Base-by-base conservation (phyloP, 2,797 vertebrate genomes). In the Coreius guichenoti region DNA sequence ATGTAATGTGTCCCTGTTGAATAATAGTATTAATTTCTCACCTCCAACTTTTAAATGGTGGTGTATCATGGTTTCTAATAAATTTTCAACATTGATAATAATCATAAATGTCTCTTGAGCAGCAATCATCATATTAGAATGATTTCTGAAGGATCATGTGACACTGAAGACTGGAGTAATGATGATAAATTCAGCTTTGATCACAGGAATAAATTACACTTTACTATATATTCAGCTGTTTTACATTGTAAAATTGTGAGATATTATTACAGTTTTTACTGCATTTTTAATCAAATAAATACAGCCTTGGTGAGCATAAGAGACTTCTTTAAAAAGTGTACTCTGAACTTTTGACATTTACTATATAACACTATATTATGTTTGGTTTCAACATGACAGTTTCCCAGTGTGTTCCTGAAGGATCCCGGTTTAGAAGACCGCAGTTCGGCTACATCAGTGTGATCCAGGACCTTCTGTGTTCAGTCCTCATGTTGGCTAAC, bases 401-500 rank as follows among this genome's bases (percentile, higher is more conserved):
- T 43, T 11, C 82, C 23, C 43, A 6, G 58, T 29, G 58, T 51
- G 9, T 21, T 43, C 13, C 49, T n/a, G 13, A 4, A 31, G 26
- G 45, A 1, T 54, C 76, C 0, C 14, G n/a, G 0, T 11, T 70
- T 1, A 67, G 58, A 76, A 61, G 65, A 26, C 63, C 19, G 51
- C 7, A 31, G 79, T 17, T 63, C 0, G 9, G 36, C 72, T 56
- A 85, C 12, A 0, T 89, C 70, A 1, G 80, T 0, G 19, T 90
- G 26, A 11, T 83, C 70, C 93, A 90, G 84, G 88, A 90, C 16
- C 87, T 95, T 3, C 87, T 93, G 36, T 82, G 90, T 2, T 80
- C 94, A 4, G 6, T 92, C 4, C 88, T 96, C 80, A 90, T 92
- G 77, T 87, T 96, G 80, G 58, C 85, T 86, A 93, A 90, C 56